Conservation (phyloP, 2,113 vertebrate genomes). For the Sialia sialis region DNA sequence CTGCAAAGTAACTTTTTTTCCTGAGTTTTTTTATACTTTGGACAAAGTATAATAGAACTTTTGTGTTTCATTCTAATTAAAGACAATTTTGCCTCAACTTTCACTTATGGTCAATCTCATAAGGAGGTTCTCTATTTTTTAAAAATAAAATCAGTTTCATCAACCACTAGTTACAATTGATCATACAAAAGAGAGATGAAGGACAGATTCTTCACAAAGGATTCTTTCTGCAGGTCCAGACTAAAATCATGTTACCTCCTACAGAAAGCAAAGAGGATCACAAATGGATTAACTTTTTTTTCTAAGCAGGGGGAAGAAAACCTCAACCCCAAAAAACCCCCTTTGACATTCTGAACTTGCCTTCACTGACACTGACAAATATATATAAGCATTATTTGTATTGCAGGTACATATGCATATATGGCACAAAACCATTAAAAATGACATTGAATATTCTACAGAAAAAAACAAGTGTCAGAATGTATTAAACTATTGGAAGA, state of each 20-base stretch:
- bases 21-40: background rate
- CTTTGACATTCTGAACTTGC: background rate
- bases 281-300: background rate
- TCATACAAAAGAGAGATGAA: background rate
- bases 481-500: background rate
- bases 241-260: background rate
- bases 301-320: background rate
- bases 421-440: background rate
- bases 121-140: background rate
- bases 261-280: background rate
- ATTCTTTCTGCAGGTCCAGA: background rate
- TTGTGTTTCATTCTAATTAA: slow-evolving; percentile 27
- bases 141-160: background rate
- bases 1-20: slow-evolving; percentile 9
- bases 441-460: background rate
- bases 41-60: background rate
- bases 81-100: slow-evolving; percentile 6
- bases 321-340: rapidly evolving
- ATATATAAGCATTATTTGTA: background rate
- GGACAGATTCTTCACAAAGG: background rate
- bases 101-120: background rate
- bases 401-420: background rate
- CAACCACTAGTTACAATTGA: background rate
- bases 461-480: background rate
- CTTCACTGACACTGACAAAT: background rate